phyloP scores from a whole-genome alignment of 2,888 invertebrate genomes.

The Platycnemis pennipes region DNA sequence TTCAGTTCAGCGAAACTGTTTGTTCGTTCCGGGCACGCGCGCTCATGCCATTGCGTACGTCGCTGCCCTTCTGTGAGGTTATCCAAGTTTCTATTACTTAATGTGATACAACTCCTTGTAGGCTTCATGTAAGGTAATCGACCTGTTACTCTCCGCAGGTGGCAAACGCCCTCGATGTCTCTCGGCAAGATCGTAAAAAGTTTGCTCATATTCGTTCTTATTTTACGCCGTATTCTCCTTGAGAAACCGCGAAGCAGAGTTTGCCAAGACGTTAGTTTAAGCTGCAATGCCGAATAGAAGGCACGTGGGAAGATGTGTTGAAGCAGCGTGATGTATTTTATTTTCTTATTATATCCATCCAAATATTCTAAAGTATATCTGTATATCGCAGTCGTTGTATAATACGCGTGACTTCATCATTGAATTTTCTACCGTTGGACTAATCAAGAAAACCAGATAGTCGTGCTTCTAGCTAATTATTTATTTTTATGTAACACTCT shows the following conservation, averaged over 20 bases:
- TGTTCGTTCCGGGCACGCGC: background rate
- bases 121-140: constrained; percentile 16
- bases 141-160: background rate
- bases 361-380: no score
- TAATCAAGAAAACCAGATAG: background rate
- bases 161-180: background rate
- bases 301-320: background rate
- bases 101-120: background rate
- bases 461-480: background rate
- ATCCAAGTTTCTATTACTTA: background rate
- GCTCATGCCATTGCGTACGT: background rate
- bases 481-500: background rate
- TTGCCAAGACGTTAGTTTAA: background rate
- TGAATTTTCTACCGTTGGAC: background rate
- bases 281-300: background rate
- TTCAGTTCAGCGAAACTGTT: background rate
- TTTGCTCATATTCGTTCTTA: background rate
- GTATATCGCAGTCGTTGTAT: no score
- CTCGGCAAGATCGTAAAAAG: background rate
- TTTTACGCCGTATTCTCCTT: background rate
- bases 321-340: background rate
- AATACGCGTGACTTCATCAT: no score
- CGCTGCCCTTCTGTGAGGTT: background rate
- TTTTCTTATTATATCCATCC: no score
- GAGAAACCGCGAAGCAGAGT: background rate